A percentile compares a stretch with the other conserved stretches of the same genome.
phyloP scores from a whole-genome alignment of 2,888 invertebrate genomes.

The Cheilosia scutellata region DNA sequence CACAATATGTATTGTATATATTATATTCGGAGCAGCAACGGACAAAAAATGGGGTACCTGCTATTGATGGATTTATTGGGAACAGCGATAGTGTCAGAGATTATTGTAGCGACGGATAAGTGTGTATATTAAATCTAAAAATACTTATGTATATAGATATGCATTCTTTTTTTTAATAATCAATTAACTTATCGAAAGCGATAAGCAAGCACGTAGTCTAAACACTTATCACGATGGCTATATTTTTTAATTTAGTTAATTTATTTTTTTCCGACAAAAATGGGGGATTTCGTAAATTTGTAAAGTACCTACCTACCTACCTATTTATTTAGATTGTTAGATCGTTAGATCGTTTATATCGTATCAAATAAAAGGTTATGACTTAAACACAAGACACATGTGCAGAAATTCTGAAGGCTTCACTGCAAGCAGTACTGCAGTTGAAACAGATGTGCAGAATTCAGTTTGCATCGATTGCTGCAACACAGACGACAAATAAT shows the following conservation, averaged over 20 bases:
- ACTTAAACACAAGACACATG: too few species aligned
- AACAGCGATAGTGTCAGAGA: conserved; percentile 36
- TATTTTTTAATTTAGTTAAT: conserved; percentile 8
- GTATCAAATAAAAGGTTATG: too few species aligned
- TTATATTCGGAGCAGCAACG: not conserved
- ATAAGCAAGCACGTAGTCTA: conserved; percentile 6
- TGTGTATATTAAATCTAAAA: conserved; percentile 11
- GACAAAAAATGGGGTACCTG: not conserved
- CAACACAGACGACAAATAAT: too few species aligned
- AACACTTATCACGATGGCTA: not conserved
- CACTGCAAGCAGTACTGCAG: too few species aligned
- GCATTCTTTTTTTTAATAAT: conserved; percentile 30
- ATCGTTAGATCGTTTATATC: too few species aligned
- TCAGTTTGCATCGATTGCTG: too few species aligned
- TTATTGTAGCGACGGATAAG: conserved; percentile 54
- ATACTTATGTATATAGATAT: not conserved
- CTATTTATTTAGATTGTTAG: too few species aligned
- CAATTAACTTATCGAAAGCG: conserved; percentile 48
- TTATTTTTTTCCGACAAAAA: not conserved
- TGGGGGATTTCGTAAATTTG: conserved; percentile 4
- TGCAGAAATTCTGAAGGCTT: too few species aligned
- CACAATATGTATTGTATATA: not conserved
- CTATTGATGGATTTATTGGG: conserved; percentile 65
- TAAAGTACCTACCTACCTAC: not conserved
- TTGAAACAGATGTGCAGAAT: too few species aligned